A percentile compares a stretch with the other conserved stretches of the same genome.
Evolutionary conservation across 1,140 invertebrate genomes (phyloP).

Genomic region (Linepithema humile): DNA sequence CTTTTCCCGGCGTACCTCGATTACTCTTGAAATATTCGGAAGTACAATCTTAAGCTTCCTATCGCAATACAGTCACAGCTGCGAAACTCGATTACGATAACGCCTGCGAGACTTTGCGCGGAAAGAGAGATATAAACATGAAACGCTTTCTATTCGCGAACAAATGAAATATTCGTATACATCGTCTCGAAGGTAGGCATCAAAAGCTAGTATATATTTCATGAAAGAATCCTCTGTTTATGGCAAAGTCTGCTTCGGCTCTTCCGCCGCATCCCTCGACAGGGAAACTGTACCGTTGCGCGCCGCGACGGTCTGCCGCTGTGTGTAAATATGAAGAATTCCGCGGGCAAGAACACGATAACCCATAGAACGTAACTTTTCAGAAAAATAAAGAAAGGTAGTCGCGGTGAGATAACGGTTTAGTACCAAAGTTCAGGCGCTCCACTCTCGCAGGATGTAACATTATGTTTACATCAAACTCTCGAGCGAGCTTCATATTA

Average conservation of each 20-base stretch:
- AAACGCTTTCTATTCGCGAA: slow-evolving; percentile 30
- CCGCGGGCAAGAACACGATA: slow-evolving; percentile 44
- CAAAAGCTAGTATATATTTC: slow-evolving; percentile 37
- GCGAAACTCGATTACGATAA: slow-evolving; percentile 54
- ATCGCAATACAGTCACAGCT: slow-evolving; percentile 27
- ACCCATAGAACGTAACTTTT: slow-evolving; percentile 47
- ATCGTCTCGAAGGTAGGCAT: slow-evolving; percentile 37
- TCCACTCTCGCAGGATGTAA: slow-evolving; percentile 16
- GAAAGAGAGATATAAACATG: slow-evolving; percentile 37
- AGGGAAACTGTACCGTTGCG: slow-evolving; percentile 38
- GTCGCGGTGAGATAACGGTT: slow-evolving; percentile 28
- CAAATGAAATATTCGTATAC: slow-evolving; percentile 55
- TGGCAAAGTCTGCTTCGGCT: slow-evolving; percentile 26
- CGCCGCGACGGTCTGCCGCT: slow-evolving; percentile 43
- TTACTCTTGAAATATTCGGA: slow-evolving; percentile 42
- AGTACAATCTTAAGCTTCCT: slow-evolving; percentile 29
- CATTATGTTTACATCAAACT: slow-evolving; percentile 52
- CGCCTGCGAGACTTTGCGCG: slow-evolving; percentile 6
- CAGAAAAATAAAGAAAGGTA: slow-evolving; percentile 32
- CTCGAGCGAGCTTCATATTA: slow-evolving; percentile 8
- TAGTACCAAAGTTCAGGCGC: slow-evolving; percentile 33
- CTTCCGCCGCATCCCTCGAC: slow-evolving; percentile 26
- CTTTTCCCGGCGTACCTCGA: not conserved
- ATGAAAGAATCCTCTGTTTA: slow-evolving; percentile 40
- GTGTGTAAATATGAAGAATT: slow-evolving; percentile 56